Percentiles rank a stretch among this genome's conserved stretches.
These are phyloP conservation scores for Pecten maximus DNA, from an alignment of 2,888 invertebrate genomes.

Conservation along the genomic window DNA sequence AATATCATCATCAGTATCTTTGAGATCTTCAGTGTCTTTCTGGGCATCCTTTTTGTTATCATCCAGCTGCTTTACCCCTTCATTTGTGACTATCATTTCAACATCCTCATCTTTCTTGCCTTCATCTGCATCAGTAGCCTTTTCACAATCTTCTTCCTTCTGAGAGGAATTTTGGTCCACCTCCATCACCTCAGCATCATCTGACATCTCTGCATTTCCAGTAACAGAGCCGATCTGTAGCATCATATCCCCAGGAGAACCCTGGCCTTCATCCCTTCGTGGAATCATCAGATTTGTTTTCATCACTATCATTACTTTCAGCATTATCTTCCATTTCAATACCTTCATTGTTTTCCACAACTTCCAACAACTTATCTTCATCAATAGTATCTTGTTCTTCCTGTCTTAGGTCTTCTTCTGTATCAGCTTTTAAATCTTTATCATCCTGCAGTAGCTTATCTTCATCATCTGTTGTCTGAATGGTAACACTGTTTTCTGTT, in stretches of 20 bases:
- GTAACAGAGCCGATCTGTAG: neutral
- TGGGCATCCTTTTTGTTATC: constrained; percentile 35
- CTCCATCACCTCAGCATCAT: neutral
- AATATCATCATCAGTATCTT: constrained; percentile 35
- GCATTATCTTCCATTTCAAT: constrained; percentile 37
- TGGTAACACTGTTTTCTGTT: neutral
- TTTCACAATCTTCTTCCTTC: constrained; percentile 11
- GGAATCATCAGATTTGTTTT: constrained; percentile 22
- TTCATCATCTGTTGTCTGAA: constrained; percentile 21
- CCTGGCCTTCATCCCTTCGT: neutral
- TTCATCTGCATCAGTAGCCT: neutral
- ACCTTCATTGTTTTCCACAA: constrained; percentile 31
- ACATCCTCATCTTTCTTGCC: constrained; percentile 31
- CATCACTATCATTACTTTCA: neutral
- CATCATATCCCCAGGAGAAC: neutral
- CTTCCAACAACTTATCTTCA: constrained; percentile 22
- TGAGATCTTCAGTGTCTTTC: neutral
- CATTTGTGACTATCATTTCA: constrained; percentile 39
- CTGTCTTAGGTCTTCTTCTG: constrained; percentile 37
- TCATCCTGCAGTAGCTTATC: constrained; percentile 31
- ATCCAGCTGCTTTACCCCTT: neutral
- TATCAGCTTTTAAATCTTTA: constrained; percentile 35
- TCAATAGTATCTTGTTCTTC: constrained; percentile 22
- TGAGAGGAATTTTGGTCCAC: constrained; percentile 27
- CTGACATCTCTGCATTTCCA: neutral